Conservation (phyloP, 1,140 invertebrate species). For the Bombus polaris region DNA sequence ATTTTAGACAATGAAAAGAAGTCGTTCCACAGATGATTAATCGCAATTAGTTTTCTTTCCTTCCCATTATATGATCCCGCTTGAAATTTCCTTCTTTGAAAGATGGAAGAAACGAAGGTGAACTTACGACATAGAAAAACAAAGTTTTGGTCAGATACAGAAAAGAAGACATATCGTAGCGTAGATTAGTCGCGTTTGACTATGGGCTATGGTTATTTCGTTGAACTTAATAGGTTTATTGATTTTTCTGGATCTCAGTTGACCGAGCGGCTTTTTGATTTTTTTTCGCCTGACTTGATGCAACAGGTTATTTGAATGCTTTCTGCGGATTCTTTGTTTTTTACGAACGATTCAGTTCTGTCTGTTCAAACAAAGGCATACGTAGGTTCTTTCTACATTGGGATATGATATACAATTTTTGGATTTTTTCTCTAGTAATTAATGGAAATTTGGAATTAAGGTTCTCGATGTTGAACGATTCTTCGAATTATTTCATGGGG, state of each 20-base stretch:
- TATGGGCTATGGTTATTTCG: neutral
- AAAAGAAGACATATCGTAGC: neutral
- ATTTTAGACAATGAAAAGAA: no score
- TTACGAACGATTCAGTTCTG: neutral
- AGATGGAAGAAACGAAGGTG: neutral
- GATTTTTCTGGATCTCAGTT: neutral
- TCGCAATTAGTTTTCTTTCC: neutral
- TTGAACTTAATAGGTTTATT: slow-evolving; percentile 10
- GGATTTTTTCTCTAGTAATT: neutral
- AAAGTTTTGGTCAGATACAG: neutral
- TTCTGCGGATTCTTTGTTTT: slow-evolving; percentile 19
- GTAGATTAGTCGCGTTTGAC: neutral
- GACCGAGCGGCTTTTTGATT: neutral
- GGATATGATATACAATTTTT: neutral
- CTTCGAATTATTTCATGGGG: neutral
- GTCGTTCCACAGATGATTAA: no score
- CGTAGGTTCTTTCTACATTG: neutral
- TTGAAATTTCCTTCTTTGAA: neutral
- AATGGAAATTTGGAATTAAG: neutral
- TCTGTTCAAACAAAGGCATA: neutral
- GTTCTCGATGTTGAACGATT: neutral
- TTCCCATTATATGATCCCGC: neutral
- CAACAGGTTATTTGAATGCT: slow-evolving; percentile 35
- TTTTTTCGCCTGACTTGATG: neutral
- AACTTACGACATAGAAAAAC: neutral